These are phyloP conservation scores for Chionis minor DNA, from an alignment of 2,113 vertebrate genomes.

Conservation along the genomic window DNA sequence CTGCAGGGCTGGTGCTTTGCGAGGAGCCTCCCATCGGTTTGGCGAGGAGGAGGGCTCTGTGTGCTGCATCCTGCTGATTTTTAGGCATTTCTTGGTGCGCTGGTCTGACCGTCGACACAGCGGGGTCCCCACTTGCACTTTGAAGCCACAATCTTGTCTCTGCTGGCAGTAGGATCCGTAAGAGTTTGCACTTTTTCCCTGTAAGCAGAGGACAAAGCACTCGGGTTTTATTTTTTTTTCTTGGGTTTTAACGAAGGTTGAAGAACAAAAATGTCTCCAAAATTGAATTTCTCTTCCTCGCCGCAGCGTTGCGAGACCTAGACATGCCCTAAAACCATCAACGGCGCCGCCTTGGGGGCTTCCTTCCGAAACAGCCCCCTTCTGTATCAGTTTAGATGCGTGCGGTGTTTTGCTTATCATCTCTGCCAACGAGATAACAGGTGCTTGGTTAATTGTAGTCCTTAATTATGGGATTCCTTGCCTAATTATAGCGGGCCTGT, in stretches of 20 bases:
- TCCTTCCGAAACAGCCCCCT: neutral
- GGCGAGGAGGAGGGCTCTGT: neutral
- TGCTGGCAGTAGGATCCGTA: neutral
- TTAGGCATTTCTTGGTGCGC: neutral
- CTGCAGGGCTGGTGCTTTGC: neutral
- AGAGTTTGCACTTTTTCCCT: neutral
- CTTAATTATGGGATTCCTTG: neutral
- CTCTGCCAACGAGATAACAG: neutral
- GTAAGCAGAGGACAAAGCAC: neutral
- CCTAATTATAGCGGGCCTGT: neutral
- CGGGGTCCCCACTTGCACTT: neutral
- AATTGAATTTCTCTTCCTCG: neutral
- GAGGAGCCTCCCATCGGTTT: neutral
- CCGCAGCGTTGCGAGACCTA: neutral
- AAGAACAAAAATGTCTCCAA: neutral
- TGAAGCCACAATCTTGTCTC: neutral
- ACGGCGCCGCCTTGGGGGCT: accelerated
- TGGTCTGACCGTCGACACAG: accelerated
- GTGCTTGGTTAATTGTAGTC: neutral
- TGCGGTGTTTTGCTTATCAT: accelerated
- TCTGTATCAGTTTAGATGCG: accelerated
- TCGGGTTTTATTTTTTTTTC: too few species aligned
- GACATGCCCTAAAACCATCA: neutral
- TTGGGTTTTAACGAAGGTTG: neutral
- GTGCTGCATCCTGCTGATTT: neutral